Base-by-base conservation (phyloP, 2,113 vertebrate species). In the Dolichallabes microphthalmus region DNA sequence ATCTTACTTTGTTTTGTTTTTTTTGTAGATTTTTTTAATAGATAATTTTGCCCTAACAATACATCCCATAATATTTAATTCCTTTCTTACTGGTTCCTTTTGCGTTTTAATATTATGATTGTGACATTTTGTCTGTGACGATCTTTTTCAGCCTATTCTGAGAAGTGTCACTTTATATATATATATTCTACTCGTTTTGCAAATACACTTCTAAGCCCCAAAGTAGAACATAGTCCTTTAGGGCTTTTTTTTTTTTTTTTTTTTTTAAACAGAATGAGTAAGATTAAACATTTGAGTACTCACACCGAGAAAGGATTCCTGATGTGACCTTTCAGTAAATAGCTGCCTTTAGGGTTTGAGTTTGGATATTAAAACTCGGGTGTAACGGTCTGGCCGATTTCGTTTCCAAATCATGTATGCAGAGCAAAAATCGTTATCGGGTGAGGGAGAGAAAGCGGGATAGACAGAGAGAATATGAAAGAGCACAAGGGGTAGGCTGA, bases 391-490 rank as follows among this genome's bases (percentile, higher is more conserved):
- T 60, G 69, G 55, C 63, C 35, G 75, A 53, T 69, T 83, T 60
- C 35, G 12, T 80, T 82, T 50, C n/a, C 71, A 66, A 57, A 71
- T 32, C 63, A 35, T 75, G 30, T 58, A 74, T 45, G 17, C 74
- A 35, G 52, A 77, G n/a, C 52, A 75, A 35, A 71, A 87, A 76
- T 83, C 76, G 80, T 61, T 82, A 75, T 78, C 61, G 52, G 68
- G 15, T 30, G 12, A 39, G 63, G 27, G 35, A 80, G 32, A 57
- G 82, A 83, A 55, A 87, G 63, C 57, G 19, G 32, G 69, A 82
- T 17, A 45, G 71, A 50, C 35, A 58, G 69, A 64, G 32, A 53
- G 2, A 86, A 79, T 68, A 32, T 27, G 71, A 68, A 80, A 68
- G 60, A 14, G 68, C 53, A 60, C 15, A 20, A 15, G 27, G 66